Conservation (phyloP, 2,888 invertebrate genomes). For the Lasioglossum oenotherae region DNA sequence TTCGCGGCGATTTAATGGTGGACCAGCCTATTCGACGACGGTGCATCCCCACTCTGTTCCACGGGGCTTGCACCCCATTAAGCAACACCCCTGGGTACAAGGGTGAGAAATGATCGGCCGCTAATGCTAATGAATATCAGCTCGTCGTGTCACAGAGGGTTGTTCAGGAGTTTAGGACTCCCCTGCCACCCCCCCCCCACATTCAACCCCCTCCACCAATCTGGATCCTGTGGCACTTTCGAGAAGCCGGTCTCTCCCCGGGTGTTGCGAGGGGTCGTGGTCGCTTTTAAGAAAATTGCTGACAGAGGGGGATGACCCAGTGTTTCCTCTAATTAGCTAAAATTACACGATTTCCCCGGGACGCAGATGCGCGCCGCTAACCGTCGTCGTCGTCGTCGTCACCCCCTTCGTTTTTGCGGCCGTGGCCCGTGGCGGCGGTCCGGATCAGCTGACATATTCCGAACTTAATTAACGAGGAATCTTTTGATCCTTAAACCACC, state of each 20-base stretch:
- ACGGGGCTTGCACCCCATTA: slow-evolving; percentile 76
- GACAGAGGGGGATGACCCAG: slow-evolving; percentile 67
- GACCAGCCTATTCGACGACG: slow-evolving; percentile 61
- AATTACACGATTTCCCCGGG: slow-evolving; percentile 74
- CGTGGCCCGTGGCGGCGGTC: slow-evolving; percentile 5
- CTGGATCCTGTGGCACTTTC: slow-evolving; percentile 27
- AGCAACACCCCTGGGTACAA: slow-evolving; percentile 74
- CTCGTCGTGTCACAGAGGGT: slow-evolving; percentile 70
- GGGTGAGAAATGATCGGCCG: slow-evolving; percentile 81
- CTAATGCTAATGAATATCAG: slow-evolving; percentile 82
- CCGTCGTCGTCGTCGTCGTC: slow-evolving; percentile 9
- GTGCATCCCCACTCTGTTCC: slow-evolving; percentile 30
- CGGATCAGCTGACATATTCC: slow-evolving; percentile 49
- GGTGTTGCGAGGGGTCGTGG: slow-evolving; percentile 66
- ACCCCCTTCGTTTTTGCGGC: slow-evolving; percentile 45
- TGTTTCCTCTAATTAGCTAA: slow-evolving; percentile 76
- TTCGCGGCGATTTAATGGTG: slow-evolving; percentile 67
- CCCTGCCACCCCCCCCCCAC: slow-evolving; percentile 22
- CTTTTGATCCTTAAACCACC: slow-evolving; percentile 58
- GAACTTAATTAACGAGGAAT: slow-evolving; percentile 63
- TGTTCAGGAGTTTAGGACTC: slow-evolving; percentile 68
- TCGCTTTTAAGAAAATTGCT: slow-evolving; percentile 78
- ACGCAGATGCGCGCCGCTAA: slow-evolving; percentile 54
- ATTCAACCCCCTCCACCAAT: not conserved
- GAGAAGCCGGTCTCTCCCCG: slow-evolving; percentile 44